A percentile compares a stretch with the other conserved stretches of the same genome.
These are phyloP conservation scores for Lithophane leautieri DNA, from an alignment of 2,888 invertebrate species.

Conservation along the genomic window DNA sequence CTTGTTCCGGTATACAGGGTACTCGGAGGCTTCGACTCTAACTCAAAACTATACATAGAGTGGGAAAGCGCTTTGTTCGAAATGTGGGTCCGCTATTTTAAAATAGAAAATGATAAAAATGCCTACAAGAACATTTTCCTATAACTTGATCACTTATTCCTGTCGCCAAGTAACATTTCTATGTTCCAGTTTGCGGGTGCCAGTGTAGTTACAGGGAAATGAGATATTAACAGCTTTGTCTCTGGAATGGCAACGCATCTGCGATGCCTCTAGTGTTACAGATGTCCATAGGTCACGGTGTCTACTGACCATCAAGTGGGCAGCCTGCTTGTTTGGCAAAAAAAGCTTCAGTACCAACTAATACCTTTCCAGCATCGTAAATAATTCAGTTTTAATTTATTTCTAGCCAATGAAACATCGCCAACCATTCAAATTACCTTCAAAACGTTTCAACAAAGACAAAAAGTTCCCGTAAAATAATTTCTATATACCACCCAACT, in stretches of 20 bases:
- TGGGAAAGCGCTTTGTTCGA: too few relatives aligned
- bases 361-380: too few relatives aligned
- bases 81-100: too few relatives aligned
- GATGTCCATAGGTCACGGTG: neutral
- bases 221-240: neutral
- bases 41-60: neutral
- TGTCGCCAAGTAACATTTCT: too few relatives aligned
- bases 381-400: too few relatives aligned
- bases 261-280: neutral
- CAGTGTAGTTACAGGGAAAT: neutral
- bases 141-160: neutral
- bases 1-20: neutral
- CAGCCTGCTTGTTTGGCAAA: neutral
- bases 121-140: too few relatives aligned
- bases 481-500: constrained; percentile 4
- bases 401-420: neutral
- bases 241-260: too few relatives aligned
- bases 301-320: too few relatives aligned
- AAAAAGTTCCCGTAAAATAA: constrained; percentile 12
- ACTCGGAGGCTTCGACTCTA: constrained; percentile 3
- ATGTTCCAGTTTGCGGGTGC: too few relatives aligned
- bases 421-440: neutral
- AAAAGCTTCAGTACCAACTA: too few relatives aligned
- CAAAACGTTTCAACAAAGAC: neutral
- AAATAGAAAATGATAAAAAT: too few relatives aligned